phyloP scores from a whole-genome alignment of 2,888 invertebrate genomes.

The Agriopis marginaria region DNA sequence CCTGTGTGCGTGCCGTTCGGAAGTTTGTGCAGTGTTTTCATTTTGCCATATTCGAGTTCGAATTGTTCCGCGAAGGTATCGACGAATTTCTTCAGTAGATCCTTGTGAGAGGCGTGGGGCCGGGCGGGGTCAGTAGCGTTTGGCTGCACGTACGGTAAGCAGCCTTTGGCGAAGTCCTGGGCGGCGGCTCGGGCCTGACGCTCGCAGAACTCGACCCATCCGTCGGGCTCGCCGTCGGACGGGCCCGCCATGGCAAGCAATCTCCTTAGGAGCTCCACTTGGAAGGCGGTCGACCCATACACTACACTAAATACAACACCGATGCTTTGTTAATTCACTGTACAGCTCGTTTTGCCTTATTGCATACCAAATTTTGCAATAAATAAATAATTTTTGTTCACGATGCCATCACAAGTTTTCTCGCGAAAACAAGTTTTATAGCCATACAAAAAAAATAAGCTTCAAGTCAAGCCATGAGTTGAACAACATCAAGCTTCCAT shows the following conservation, averaged over 20 bases:
- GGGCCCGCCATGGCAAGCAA: constrained; percentile 84
- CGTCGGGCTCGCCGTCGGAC: constrained; percentile 88
- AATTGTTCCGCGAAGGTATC: constrained; percentile 95
- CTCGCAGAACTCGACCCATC: constrained; percentile 95
- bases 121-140: constrained; percentile 88
- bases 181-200: constrained; percentile 94
- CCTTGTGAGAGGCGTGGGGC: constrained; percentile 90
- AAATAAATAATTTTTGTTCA: constrained; percentile 70
- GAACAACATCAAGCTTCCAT: too few species aligned
- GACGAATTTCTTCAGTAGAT: constrained; percentile 93
- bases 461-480: not conserved
- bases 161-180: constrained; percentile 95
- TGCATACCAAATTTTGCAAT: constrained; percentile 69
- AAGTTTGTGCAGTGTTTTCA: constrained; percentile 77
- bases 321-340: constrained; percentile 48
- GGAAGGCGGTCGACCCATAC: constrained; percentile 61
- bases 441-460: constrained; percentile 60
- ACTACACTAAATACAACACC: constrained; percentile 60
- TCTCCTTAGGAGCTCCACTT: constrained; percentile 84
- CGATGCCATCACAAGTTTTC: constrained; percentile 77
- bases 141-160: constrained; percentile 91
- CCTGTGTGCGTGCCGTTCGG: constrained; percentile 81
- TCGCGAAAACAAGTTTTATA: constrained; percentile 82
- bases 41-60: constrained; percentile 90
- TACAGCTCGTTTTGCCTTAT: constrained; percentile 51